Evolutionary conservation across 2,113 vertebrate species (phyloP), one percentile per base, ranked within the genome.

Genomic region (Geococcyx californianus): DNA sequence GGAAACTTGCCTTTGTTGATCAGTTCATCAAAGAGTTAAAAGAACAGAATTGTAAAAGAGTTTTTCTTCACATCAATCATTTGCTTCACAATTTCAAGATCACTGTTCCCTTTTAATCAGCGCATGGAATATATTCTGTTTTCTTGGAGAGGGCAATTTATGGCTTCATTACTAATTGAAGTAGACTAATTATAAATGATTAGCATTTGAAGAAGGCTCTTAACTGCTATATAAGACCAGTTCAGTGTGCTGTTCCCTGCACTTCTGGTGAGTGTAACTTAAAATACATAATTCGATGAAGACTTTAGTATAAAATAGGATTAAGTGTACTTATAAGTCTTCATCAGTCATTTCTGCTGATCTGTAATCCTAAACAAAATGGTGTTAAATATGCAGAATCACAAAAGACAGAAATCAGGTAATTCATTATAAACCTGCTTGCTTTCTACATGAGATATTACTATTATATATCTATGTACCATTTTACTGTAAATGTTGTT

Each of bases 211-310:
- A 97, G 89, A 94, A 97, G 89, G 82, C 86, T 97, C 94, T 95
- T 94, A 95, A 94, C 93, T 94, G 72, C 89, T 95, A 20, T 96
- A 86, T 96, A 91, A 91, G 96, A 97, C 95, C 87, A 64, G 96
- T 91, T 95, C 69, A 59, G 67, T 55, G 52, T 83, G 86, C 33
- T 2, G 92, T 97, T 91, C 58, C 62, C 62, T 88, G 52, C 62
- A 93, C 92, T 95, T 90, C 84, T 89, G 8, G 1, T 69, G 67
- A 96, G 88, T 89, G 68, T 94, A 64, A 87, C 96, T 91, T 96
- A 95, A 98, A 98, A 98, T 97, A 96, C 96, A 97, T 97, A 93
- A 98, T 97, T 98, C 97, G 95, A 94, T 96, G 90, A 87, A 96
- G 95, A 93, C 95, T 96, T 98, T 91, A 95, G 96, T 97, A 97